phyloP scores from a whole-genome alignment of 2,888 invertebrate species.

The Limnephilus marmoratus region DNA sequence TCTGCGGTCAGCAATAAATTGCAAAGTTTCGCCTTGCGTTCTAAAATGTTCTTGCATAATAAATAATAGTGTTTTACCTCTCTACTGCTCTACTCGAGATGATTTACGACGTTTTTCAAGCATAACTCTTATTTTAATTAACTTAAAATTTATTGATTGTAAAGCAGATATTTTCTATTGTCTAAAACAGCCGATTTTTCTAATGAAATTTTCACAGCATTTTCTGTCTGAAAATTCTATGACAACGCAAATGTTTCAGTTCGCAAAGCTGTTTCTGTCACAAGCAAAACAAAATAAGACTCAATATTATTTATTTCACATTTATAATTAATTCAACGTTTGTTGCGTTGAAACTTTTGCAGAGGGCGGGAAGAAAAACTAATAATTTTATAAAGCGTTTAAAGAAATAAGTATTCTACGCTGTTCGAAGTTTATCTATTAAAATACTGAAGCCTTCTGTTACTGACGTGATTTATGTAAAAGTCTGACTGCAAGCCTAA shows the following conservation, averaged over 20 bases:
- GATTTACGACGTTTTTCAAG: neutral
- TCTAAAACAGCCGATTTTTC: too few species aligned
- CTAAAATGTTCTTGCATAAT: neutral
- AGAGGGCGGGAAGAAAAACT: too few species aligned
- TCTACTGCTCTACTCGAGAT: neutral
- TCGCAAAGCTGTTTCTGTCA: too few species aligned
- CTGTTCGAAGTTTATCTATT: neutral
- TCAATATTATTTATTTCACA: too few species aligned
- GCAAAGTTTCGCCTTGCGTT: neutral
- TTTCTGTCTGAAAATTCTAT: neutral
- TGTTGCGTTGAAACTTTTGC: too few species aligned
- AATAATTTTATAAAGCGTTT: neutral
- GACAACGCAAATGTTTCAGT: too few species aligned
- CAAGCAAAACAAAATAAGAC: too few species aligned
- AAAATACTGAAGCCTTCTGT: neutral
- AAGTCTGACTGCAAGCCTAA: neutral
- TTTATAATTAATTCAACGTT: too few species aligned
- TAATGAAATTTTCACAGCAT: neutral
- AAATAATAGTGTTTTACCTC: neutral
- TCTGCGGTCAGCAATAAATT: neutral
- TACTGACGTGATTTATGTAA: neutral
- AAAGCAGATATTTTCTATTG: neutral
- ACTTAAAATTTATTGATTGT: neutral
- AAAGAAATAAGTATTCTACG: neutral
- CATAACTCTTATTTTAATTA: neutral